Percentiles rank a stretch among this genome's conserved stretches.
Conservation (phyloP, 2,113 vertebrate species). For the Henicopernis longicauda region DNA sequence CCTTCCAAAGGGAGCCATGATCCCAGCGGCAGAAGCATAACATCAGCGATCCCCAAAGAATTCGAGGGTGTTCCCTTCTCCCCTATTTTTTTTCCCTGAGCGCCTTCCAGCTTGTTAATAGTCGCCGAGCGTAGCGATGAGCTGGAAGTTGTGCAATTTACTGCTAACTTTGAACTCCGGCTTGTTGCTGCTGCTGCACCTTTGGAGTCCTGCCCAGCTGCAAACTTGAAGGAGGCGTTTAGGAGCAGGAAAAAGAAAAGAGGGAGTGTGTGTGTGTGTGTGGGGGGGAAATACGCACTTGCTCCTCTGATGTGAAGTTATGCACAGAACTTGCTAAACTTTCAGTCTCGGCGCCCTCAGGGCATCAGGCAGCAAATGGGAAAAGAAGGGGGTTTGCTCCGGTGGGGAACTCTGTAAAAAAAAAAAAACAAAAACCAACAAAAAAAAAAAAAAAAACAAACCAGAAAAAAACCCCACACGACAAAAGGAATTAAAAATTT, state of each 20-base stretch:
- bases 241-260: slow-evolving; percentile 52
- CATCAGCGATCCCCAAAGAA: slow-evolving; percentile 4
- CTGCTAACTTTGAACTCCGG: slow-evolving; percentile 76
- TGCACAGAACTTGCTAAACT: slow-evolving; percentile 56
- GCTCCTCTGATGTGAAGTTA: slow-evolving; percentile 62
- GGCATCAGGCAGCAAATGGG: slow-evolving; percentile 28
- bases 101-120: slow-evolving; percentile 61
- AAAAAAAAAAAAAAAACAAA: neutral
- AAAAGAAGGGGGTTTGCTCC: slow-evolving; percentile 20
- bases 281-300: neutral
- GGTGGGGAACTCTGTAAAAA: neutral
- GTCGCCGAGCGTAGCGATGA: slow-evolving; percentile 62
- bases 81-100: slow-evolving; percentile 25
- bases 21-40: slow-evolving; percentile 17
- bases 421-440: too few relatives aligned
- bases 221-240: slow-evolving; percentile 68
- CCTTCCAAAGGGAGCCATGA: slow-evolving; percentile 92
- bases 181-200: slow-evolving; percentile 71
- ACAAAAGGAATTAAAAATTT: neutral
- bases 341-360: slow-evolving; percentile 36
- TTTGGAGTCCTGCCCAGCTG: slow-evolving; percentile 78
- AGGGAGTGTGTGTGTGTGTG: neutral
- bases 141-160: slow-evolving; percentile 77
- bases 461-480: too few relatives aligned
- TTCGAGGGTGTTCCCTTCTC: slow-evolving; percentile 40